Percentiles rank a stretch among this genome's conserved stretches.
These are phyloP conservation scores for Campylomormyrus tamandua DNA, from an alignment of 2,113 vertebrate genomes.

Conservation along the genomic window DNA sequence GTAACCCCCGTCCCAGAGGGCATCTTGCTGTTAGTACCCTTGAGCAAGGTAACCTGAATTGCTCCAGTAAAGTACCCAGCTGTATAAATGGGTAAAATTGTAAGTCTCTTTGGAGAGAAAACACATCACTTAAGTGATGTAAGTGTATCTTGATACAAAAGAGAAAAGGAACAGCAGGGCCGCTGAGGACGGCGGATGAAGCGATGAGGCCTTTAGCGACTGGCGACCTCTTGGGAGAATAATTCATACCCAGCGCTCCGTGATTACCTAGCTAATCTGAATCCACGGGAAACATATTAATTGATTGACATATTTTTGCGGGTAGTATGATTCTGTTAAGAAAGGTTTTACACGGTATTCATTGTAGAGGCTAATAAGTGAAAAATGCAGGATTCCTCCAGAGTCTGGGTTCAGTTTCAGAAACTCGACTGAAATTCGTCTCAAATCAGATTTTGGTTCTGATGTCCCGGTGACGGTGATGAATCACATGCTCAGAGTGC, in stretches of 20 bases:
- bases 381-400: neutral
- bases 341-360: neutral
- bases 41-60: conserved; percentile 8
- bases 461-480: conserved; percentile 40
- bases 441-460: conserved; percentile 27
- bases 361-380: neutral
- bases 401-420: neutral
- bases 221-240: neutral
- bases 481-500: conserved; percentile 46
- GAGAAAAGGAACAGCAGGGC: neutral
- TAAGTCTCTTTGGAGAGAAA: neutral
- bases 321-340: neutral
- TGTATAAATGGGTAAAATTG: neutral
- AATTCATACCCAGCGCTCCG: neutral
- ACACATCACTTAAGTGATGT: neutral
- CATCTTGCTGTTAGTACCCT: neutral
- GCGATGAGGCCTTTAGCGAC: neutral
- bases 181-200: neutral
- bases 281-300: neutral
- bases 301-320: neutral
- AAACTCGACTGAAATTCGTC: conserved; percentile 24
- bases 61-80: neutral
- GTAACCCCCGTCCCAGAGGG: neutral
- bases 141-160: neutral
- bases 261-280: neutral